Evolutionary conservation across 2,797 vertebrate genomes (phyloP), one percentile per base, ranked within the genome.

Genomic region (Muscicapa comitata): DNA sequence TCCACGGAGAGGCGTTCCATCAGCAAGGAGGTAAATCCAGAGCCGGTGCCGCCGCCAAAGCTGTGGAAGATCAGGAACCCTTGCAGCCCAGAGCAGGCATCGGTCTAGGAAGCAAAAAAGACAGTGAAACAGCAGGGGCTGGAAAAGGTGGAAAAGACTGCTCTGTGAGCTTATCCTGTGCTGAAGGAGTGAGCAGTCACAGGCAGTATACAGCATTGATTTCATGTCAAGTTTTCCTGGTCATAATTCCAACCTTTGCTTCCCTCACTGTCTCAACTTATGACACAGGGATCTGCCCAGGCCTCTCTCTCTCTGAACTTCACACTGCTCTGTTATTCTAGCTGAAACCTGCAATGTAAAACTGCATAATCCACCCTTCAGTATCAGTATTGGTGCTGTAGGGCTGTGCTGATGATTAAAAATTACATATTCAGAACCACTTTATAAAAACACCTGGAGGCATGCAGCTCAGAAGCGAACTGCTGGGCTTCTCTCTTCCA

Each of bases 51-150:
- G 0, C 98, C 98, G 2, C 98, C 98, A 20, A 98, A 98, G 58
- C 98, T 98, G 70, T 98, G 98, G 93, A 98, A 98, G 73, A 98
- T 94, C 24, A 98, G 96, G 93, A 98, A 98, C 43, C 98, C 98
- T 76, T 98, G 98, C 76, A 98, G 90, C 4, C 98, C 98, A 4
- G 97, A 97, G 47, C 98, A 98, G 20, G 98, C 97, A 31, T 98
- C 98, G 26, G 97, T 96, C 98, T 98, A 65, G 82, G 94, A 61
- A 70, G 17, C 18, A 79, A 59, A 61, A 63, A 31, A n/a, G 42
- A 45, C 79, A 40, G 35, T 33, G 47, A 58, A 78, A 58, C 45
- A 65, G 28, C 11, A 28, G 25, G 5, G 2, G 4, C 28, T 81
- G 35, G 63, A 82, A 58, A 66, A 40, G 17, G 62, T 74, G 16